Base-by-base conservation (phyloP, 2,888 invertebrate genomes). In the Nysson spinosus region DNA sequence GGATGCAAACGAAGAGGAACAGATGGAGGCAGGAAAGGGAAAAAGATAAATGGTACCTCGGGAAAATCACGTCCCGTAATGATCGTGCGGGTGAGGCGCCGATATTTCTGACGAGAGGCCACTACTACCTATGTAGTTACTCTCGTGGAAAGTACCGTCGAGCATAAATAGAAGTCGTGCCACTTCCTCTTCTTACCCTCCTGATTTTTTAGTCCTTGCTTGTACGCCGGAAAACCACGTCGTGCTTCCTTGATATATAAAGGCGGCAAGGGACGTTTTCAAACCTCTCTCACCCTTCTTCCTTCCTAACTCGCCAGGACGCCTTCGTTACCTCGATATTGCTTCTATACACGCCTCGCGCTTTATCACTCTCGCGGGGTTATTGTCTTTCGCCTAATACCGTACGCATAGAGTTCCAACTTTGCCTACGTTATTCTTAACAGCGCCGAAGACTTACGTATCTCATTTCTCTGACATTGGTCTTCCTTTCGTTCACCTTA, bases 321-420 rank as follows among this genome's bases (percentile, higher is more conserved):
- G 66, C 64, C 72, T 72, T 72, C 54, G 12, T 39, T 55, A 61
- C 68, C 74, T 66, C 71, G 70, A 78, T 78, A 79, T 79, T 76
- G 79, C 77, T 64, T 65, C 72, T 72, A 76, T 70, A 77, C 80
- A 81, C 79, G 79, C 81, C 78, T 82, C 78, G 80, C 78, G 80
- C 80, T 83, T 82, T 80, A 83, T 83, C 83, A 83, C 82, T 79
- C 80, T 73, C 70, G 75, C 78, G 72, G 76, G 78, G 77, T 82
- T 81, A 81, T 83, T 83, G 80, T 83, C 81, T 81, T 68, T 75
- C 71, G 75, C 72, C 78, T 75, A 69, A 71, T 71, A 52, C 32
- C 46, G 40, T 47, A 52, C 55, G 42, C 65, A 28, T n/a, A n/a
- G 4, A n/a, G 5, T n/a, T n/a, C n/a, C n/a, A n/a, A n/a, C n/a